Evolutionary conservation across 2,797 vertebrate genomes (phyloP).

Genomic region (Hypotaenidia okinawae): DNA sequence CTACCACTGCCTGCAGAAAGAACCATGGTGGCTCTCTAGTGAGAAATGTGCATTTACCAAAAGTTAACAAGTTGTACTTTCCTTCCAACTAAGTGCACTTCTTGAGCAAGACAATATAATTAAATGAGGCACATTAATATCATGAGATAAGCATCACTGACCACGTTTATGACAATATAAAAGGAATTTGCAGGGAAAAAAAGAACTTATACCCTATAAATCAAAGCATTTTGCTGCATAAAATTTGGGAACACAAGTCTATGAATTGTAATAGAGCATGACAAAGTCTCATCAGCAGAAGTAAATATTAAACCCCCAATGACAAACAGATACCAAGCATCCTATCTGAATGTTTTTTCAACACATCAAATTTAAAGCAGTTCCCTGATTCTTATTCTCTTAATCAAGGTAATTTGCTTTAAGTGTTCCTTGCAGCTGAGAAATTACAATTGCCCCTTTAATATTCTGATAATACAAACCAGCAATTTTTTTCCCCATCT

Average conservation of each 20-base stretch:
- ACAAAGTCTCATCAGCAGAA: constrained; percentile 80
- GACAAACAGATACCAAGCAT: constrained; percentile 63
- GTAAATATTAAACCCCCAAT: constrained; percentile 79
- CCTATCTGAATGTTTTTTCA: not conserved
- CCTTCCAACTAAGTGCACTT: constrained; percentile 19
- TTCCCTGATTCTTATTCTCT: constrained; percentile 50
- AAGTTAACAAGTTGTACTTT: constrained; percentile 40
- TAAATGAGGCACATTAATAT: constrained; percentile 68
- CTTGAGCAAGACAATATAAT: constrained; percentile 71
- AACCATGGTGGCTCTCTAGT: not conserved
- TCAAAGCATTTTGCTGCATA: constrained; percentile 78
- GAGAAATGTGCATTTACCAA: not conserved
- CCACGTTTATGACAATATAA: constrained; percentile 54
- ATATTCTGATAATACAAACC: constrained; percentile 32
- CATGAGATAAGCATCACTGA: constrained; percentile 64
- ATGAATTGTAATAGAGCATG: constrained; percentile 83
- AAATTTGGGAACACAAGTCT: constrained; percentile 75
- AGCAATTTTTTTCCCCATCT: not conserved
- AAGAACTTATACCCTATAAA: constrained; percentile 67
- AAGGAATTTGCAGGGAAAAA: not conserved
- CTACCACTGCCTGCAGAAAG: not conserved
- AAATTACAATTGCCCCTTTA: constrained; percentile 51
- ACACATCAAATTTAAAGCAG: constrained; percentile 18
- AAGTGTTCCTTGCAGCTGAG: constrained; percentile 48
- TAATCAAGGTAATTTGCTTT: constrained; percentile 55